Conservation (phyloP, 2,113 vertebrate genomes). For the Hoplias malabaricus region DNA sequence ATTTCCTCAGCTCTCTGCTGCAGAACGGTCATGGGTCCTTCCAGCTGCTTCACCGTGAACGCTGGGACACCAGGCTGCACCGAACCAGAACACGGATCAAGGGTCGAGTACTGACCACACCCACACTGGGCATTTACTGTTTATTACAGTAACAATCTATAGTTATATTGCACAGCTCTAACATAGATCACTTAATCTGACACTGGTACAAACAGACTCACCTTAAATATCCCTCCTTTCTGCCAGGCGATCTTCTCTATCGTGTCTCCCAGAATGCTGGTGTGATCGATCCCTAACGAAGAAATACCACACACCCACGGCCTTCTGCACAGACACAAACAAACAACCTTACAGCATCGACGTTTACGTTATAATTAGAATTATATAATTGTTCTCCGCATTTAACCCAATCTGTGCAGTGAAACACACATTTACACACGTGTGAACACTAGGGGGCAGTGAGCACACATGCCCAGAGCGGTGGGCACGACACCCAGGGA, state of each 20-base stretch:
- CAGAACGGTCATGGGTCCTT: conserved; percentile 79
- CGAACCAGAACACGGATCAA: background rate
- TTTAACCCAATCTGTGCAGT: no score
- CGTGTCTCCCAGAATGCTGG: conserved; percentile 89
- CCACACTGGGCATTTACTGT: background rate
- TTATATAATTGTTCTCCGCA: no score
- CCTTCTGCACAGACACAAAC: conserved; percentile 66
- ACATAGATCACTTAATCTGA: no score
- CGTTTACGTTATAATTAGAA: no score
- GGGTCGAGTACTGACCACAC: conserved; percentile 68
- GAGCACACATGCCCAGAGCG: no score
- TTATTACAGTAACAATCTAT: no score
- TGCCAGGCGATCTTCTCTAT: conserved; percentile 97
- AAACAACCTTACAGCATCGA: background rate
- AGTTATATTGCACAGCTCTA: no score
- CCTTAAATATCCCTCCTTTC: conserved; percentile 98
- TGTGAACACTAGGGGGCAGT: no score
- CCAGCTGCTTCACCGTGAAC: conserved; percentile 83
- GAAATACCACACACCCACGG: conserved; percentile 92
- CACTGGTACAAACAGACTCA: conserved; percentile 51
- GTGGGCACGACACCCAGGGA: no score
- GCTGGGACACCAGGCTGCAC: conserved; percentile 83
- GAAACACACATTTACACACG: no score
- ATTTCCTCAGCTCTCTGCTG: conserved; percentile 76
- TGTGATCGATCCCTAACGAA: conserved; percentile 91